Evolutionary conservation across 1,140 invertebrate species (phyloP).

Genomic region (Physella acuta): DNA sequence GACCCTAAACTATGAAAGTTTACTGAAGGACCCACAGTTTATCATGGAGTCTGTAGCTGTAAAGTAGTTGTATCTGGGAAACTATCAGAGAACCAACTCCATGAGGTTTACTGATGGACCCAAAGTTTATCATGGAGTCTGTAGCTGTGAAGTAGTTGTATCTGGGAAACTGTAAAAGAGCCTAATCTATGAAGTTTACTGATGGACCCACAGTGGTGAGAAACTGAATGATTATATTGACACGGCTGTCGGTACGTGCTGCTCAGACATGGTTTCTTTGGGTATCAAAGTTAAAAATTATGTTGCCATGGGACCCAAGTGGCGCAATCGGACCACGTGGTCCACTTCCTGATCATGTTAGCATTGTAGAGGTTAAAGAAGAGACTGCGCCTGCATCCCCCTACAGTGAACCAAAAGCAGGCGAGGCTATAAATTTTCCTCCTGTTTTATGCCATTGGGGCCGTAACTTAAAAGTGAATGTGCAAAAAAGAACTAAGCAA

Average conservation of each 20-base stretch:
- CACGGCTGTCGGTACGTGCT: slow-evolving; percentile 96
- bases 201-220: slow-evolving; percentile 99
- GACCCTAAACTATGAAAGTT: too few relatives aligned
- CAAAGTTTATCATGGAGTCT: slow-evolving; percentile 99
- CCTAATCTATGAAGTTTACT: too few relatives aligned
- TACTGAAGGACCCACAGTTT: too few relatives aligned
- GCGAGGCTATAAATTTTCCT: slow-evolving; percentile 42
- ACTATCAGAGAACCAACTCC: slow-evolving; percentile 99
- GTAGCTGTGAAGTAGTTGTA: slow-evolving; percentile 98
- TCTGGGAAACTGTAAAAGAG: slow-evolving; percentile 97
- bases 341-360: slow-evolving; percentile 94
- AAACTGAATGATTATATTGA: slow-evolving; percentile 99
- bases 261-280: slow-evolving; percentile 84
- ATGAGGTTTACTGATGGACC: slow-evolving; percentile 99
- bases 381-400: slow-evolving; percentile 57
- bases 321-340: slow-evolving; percentile 97
- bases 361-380: slow-evolving; percentile 89
- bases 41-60: slow-evolving; percentile 99
- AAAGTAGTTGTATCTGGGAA: slow-evolving; percentile 98
- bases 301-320: slow-evolving; percentile 95
- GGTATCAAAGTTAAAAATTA: slow-evolving; percentile 99
- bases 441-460: slow-evolving; percentile 24
- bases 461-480: background rate
- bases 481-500: too few relatives aligned
- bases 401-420: slow-evolving; percentile 59